Conservation (phyloP, 1,140 invertebrate species). For the Drosophila ficusphila region DNA sequence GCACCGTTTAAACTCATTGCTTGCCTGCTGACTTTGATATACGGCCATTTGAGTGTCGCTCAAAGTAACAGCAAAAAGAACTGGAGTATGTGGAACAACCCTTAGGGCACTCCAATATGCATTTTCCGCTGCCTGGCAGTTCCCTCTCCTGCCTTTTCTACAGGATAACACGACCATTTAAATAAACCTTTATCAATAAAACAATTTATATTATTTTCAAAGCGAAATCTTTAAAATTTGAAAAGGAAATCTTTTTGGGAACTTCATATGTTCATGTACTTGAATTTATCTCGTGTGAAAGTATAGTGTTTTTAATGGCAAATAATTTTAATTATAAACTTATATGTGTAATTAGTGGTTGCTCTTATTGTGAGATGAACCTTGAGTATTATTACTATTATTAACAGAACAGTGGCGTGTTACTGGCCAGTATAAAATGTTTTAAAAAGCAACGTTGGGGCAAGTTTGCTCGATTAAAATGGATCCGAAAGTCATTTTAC, state of each 20-base stretch:
- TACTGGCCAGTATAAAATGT: neutral
- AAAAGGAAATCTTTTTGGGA: too few species aligned
- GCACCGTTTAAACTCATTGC: conserved; percentile 32
- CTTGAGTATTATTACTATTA: neutral
- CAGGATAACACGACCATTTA: neutral
- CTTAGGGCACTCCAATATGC: conserved; percentile 25
- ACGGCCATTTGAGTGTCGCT: conserved; percentile 33
- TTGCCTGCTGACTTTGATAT: conserved; percentile 41
- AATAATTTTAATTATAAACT: too few species aligned
- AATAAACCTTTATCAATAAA: neutral
- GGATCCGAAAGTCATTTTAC: neutral
- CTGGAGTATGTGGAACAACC: conserved; percentile 16
- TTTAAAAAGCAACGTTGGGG: too few species aligned
- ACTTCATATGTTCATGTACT: too few species aligned
- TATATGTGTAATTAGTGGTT: too few species aligned
- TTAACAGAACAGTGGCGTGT: neutral
- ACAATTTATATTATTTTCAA: neutral
- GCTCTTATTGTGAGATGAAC: neutral
- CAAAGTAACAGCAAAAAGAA: conserved; percentile 4
- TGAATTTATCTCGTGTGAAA: too few species aligned
- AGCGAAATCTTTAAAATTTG: too few species aligned
- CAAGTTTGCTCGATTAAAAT: neutral
- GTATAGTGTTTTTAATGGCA: too few species aligned
- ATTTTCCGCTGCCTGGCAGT: conserved; percentile 17
- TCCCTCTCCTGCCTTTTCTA: neutral